phyloP scores from a whole-genome alignment of 1,140 invertebrate genomes.

The Achroia grisella region DNA sequence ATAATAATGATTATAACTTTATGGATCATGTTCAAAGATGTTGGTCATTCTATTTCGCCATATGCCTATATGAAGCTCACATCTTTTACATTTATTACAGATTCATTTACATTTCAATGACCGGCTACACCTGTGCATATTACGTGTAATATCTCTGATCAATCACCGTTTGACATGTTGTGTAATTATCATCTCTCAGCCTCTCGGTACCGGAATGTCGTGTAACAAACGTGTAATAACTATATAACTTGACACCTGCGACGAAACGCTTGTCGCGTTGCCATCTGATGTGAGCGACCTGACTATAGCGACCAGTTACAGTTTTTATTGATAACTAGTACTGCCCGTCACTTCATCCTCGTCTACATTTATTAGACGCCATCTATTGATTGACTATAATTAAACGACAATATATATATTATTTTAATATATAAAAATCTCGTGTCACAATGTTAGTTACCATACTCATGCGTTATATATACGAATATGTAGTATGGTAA shows the following conservation, averaged over 20 bases:
- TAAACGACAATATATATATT: no score
- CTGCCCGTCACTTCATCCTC: no score
- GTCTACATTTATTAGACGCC: no score
- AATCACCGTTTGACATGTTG: slow-evolving; percentile 50
- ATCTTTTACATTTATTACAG: slow-evolving; percentile 27
- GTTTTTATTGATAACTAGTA: background rate
- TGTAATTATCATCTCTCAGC: slow-evolving; percentile 48
- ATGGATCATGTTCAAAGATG: no score
- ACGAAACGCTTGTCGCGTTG: slow-evolving; percentile 43
- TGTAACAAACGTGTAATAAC: slow-evolving; percentile 29
- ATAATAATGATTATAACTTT: no score
- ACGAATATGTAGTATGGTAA: no score
- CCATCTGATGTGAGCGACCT: slow-evolving; percentile 30
- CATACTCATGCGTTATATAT: no score
- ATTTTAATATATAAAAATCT: no score
- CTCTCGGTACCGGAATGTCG: slow-evolving; percentile 6
- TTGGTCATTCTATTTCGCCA: no score
- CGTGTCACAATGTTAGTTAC: no score
- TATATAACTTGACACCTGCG: slow-evolving; percentile 30
- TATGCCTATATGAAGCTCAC: slow-evolving; percentile 8
- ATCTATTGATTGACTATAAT: no score
- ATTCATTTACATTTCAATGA: slow-evolving; percentile 33
- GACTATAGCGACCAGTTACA: background rate
- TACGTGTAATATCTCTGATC: slow-evolving; percentile 40
- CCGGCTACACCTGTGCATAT: slow-evolving; percentile 20